Conservation (phyloP, 1,140 invertebrate genomes). For the Uloborus diversus region DNA sequence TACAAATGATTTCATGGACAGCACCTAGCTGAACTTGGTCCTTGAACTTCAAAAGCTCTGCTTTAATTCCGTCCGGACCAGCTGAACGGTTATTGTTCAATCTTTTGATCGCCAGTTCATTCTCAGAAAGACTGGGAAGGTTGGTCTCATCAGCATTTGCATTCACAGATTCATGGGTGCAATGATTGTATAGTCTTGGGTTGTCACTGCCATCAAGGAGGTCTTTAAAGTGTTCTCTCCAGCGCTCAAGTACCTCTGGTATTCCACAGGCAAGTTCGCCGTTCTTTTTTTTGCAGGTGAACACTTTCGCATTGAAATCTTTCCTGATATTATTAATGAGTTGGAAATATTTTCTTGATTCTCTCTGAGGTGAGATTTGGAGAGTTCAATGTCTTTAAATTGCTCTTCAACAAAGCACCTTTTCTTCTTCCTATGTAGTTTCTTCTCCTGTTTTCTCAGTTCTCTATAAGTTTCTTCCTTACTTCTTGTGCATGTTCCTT, state of each 20-base stretch:
- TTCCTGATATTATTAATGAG: neutral
- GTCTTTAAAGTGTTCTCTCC: neutral
- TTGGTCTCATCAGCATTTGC: neutral
- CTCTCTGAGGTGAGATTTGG: neutral
- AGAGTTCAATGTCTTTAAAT: neutral
- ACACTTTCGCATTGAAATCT: neutral
- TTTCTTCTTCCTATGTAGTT: neutral
- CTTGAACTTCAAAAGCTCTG: neutral
- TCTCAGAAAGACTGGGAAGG: too few relatives aligned
- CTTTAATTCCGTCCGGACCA: neutral
- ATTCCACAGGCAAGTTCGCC: neutral
- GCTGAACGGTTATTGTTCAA: neutral
- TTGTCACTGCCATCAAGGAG: neutral
- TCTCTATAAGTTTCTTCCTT: neutral
- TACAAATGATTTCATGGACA: neutral
- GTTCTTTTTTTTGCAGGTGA: neutral
- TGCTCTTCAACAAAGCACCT: neutral
- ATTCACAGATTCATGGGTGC: neutral
- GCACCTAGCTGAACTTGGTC: neutral
- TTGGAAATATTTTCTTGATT: slow-evolving; percentile 6
- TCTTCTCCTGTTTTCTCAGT: neutral
- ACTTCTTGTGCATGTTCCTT: neutral
- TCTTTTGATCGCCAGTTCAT: neutral
- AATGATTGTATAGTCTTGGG: neutral
- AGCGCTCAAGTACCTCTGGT: slow-evolving; percentile 1